Conservation (phyloP, 2,797 vertebrate genomes). For the Gymnodraco acuticeps region DNA sequence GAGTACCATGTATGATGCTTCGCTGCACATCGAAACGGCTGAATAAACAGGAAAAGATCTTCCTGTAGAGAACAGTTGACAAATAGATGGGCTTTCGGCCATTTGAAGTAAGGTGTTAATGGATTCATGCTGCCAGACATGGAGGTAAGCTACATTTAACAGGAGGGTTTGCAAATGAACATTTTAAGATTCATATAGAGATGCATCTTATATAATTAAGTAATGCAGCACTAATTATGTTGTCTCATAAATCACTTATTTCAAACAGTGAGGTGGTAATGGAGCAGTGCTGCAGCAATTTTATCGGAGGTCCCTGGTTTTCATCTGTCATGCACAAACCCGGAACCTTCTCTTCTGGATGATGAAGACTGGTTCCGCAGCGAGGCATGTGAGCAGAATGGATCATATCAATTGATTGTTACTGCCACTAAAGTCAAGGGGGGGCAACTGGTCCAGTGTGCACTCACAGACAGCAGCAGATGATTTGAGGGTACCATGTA, state of each 20-base stretch:
- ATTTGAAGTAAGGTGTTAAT: neutral
- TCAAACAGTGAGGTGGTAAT: constrained; percentile 35
- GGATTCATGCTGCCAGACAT: neutral
- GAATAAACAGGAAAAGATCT: constrained; percentile 24
- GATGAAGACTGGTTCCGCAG: constrained; percentile 68
- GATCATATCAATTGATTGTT: constrained; percentile 74
- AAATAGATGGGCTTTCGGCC: constrained; percentile 6
- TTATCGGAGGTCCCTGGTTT: constrained; percentile 45
- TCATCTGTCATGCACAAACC: constrained; percentile 65
- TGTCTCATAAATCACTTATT: constrained; percentile 42
- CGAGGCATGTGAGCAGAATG: constrained; percentile 56
- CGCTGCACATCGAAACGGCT: constrained; percentile 7
- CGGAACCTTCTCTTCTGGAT: constrained; percentile 58
- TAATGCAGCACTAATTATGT: constrained; percentile 39
- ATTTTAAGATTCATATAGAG: constrained; percentile 16
- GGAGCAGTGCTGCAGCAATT: constrained; percentile 61
- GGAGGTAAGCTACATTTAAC: neutral
- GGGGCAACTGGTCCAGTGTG: constrained; percentile 38
- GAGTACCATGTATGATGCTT: neutral
- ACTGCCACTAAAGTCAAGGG: constrained; percentile 50
- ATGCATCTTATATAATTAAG: constrained; percentile 32
- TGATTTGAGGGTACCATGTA: constrained; percentile 52
- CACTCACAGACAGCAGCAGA: constrained; percentile 40
- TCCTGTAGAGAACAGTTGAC: constrained; percentile 1
- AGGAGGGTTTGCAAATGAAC: neutral